Percentiles rank a stretch among this genome's conserved stretches.
Conservation (phyloP, 2,888 invertebrate species). For the Brachyptera risi region DNA sequence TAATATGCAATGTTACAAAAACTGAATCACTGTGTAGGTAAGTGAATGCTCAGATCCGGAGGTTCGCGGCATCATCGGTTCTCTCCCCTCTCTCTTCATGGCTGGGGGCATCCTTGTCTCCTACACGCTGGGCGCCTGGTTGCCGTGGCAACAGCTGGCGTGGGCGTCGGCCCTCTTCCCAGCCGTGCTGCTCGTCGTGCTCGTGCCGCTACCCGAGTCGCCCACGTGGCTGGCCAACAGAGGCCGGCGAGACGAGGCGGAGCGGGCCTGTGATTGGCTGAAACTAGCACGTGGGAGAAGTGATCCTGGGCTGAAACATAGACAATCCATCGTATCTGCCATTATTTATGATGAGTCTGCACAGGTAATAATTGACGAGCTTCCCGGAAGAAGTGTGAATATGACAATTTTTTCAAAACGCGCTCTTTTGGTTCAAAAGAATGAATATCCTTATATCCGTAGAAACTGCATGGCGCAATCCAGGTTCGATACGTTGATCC, state of each 20-base stretch:
- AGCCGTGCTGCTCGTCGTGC: constrained; percentile 48
- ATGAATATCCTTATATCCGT: too few relatives aligned
- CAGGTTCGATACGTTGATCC: too few relatives aligned
- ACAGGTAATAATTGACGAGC: too few relatives aligned
- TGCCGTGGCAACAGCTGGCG: constrained; percentile 57
- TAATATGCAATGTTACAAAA: too few relatives aligned
- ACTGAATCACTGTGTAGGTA: constrained; percentile 48
- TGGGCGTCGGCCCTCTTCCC: constrained; percentile 50
- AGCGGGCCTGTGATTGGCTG: constrained; percentile 38
- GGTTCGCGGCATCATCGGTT: constrained; percentile 60
- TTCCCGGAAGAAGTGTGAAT: too few relatives aligned
- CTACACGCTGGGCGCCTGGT: constrained; percentile 55
- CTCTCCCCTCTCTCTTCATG: constrained; percentile 61
- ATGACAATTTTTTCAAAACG: too few relatives aligned
- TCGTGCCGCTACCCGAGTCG: constrained; percentile 60
- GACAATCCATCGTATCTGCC: too few relatives aligned
- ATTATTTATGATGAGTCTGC: too few relatives aligned
- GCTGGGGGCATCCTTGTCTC: constrained; percentile 59
- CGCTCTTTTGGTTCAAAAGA: too few relatives aligned
- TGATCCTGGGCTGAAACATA: too few relatives aligned
- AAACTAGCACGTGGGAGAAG: too few relatives aligned
- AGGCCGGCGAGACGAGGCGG: constrained; percentile 48
- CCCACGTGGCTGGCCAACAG: constrained; percentile 54
- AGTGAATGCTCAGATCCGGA: constrained; percentile 61
- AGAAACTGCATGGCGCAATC: too few relatives aligned